Evolutionary conservation across 2,888 invertebrate genomes (phyloP), one percentile per base, ranked within the genome.

Genomic region (Amphipoea oculea): DNA sequence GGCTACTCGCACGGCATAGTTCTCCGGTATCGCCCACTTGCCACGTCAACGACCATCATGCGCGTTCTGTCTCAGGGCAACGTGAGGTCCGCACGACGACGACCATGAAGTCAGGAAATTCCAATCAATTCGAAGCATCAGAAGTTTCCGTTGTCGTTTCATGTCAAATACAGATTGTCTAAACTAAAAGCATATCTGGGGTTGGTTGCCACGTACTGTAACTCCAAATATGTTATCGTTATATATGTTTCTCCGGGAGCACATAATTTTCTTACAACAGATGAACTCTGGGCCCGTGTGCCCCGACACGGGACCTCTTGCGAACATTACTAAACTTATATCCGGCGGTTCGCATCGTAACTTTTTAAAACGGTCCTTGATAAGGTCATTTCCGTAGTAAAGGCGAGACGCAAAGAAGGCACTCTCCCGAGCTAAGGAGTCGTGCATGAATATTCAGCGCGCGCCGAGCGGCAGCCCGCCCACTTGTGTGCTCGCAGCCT

Each of bases 361-460:
- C 71, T 84, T 84, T 79, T 74, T 36, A 54, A 75, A 77, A 51
- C 45, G 40, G 23, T 77, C 6, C 36, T 72, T 76, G 73, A 84
- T 81, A 81, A 81, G 72, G 63, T 78, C 17, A 81, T 69, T 84
- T 62, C 70, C 54, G 65, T 42, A 42, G 67, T 75, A 54, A 77
- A 40, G 62, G 71, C 23, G 80, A 65, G 67, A 63, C 60, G 36
- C 71, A 68, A 74, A 72, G 72, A 81, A 71, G 74, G 17, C 76
- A 75, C 87, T 84, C 81, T 54, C 20, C 29, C 69, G 48, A 12
- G 48, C 74, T 29, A 54, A 74, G 84, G 51, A 65, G 69, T 72
- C 62, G 60, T 65, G 74, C 69, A 87, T 86, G 85, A 87, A 87
- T 86, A 86, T 86, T 81, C 86, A 86, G 76, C n/a, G 77, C 54